Evolutionary conservation across 2,797 vertebrate species (phyloP).

Genomic region (Paramormyrops hopkinsi): DNA sequence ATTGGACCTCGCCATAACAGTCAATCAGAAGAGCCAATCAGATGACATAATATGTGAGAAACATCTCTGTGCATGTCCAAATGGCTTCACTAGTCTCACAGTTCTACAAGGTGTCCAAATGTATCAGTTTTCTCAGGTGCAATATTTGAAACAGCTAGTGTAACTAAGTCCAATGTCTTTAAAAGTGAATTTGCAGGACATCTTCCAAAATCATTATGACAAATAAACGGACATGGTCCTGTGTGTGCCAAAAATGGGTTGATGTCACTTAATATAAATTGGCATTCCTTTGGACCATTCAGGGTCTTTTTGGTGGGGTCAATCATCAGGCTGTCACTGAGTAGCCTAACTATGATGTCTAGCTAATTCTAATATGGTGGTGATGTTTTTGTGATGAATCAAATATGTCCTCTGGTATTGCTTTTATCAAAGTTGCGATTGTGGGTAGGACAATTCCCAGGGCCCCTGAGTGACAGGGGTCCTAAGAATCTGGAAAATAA

Average conservation of each 20-base stretch:
- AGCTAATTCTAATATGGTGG: not conserved
- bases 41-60: not conserved
- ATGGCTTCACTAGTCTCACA: not conserved
- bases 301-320: not conserved
- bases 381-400: not conserved
- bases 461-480: no score
- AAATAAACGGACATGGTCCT: not conserved
- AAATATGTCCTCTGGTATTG: not conserved
- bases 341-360: not conserved
- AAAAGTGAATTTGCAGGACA: not conserved
- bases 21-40: not conserved
- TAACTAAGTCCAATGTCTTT: not conserved
- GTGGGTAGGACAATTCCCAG: not conserved
- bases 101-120: not conserved
- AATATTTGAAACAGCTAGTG: not conserved
- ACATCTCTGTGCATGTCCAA: not conserved
- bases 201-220: not conserved
- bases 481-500: no score
- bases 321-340: not conserved
- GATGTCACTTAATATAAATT: not conserved
- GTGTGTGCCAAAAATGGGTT: not conserved
- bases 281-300: not conserved
- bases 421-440: not conserved
- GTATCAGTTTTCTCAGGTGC: not conserved
- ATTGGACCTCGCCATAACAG: not conserved